Base-by-base conservation (phyloP, 2,113 vertebrate species). In the Odocoileus hemionus region DNA sequence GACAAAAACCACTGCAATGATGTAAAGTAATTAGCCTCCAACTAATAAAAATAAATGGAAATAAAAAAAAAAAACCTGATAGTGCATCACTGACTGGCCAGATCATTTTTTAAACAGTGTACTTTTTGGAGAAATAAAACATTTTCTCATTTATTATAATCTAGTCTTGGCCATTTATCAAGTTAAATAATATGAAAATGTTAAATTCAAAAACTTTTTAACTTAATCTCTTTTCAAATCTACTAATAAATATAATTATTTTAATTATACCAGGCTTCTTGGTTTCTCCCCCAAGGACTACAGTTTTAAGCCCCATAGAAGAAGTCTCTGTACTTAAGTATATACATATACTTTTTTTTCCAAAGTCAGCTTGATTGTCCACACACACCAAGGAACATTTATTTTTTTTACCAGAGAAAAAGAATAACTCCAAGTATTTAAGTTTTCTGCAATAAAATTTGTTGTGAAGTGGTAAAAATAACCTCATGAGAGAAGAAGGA, bases 71-170 rank as follows among this genome's bases (percentile, higher is more conserved):
- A 92, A 88, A 97, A 89, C 16, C 39, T 91, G 10, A 11, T 87
- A 96, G 47, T 30, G 74, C 43, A 94, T 94, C 28, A 93, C 21
- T 83, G 39, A 80, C 25, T 86, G 52, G 78, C 26, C 86, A 96
- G 21, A 89, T 17, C 58, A 23, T 79, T 95, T 86, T 93, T 82
- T 50, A 97, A 95, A 96, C 1, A 88, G 33, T 7, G 5, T 52
- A 86, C 28, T 86, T 94, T 88, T 85, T 33, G n/a, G 89, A 74
- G 47, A 43, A 96, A 97, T 30, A 84, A 55, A 93, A 88, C 0
- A 57, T 87, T 94, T 84, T 95, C 80, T 92, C 92, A 12, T 93
- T 96, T 89, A 87, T 60, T 91, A 94, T 7, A 97, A 83, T 61
- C 61, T 93, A 94, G 83, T 95, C 76, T 93, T 93, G 52, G 10